Conservation (phyloP, 2,113 vertebrate genomes). For the Thamnophis sirtalis region DNA sequence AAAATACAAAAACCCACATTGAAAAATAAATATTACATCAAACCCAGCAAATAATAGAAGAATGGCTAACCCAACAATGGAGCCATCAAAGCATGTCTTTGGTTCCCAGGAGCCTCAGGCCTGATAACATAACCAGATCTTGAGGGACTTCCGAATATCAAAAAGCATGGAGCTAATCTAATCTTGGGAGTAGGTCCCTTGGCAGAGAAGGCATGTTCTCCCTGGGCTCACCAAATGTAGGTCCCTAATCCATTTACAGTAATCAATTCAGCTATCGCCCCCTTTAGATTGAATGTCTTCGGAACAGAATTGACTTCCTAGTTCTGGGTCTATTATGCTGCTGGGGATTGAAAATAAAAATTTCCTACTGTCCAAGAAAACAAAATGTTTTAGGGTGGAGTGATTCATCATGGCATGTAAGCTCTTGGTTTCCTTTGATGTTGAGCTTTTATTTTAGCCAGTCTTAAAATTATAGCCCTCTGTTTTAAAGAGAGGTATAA, state of each 20-base stretch:
- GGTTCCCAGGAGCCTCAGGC: neutral
- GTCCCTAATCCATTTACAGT: neutral
- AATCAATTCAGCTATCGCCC: neutral
- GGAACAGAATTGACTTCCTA: neutral
- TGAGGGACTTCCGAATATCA: neutral
- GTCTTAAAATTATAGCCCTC: conserved; percentile 8
- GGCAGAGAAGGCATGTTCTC: neutral
- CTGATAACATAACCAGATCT: neutral
- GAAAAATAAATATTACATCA: neutral
- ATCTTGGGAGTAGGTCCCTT: neutral
- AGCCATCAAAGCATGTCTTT: neutral
- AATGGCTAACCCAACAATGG: neutral
- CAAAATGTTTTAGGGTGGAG: neutral
- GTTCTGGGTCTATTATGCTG: neutral
- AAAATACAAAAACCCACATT: neutral
- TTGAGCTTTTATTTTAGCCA: conserved; percentile 8
- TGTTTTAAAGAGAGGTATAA: neutral
- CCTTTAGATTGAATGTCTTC: neutral
- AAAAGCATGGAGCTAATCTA: neutral
- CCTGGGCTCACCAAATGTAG: neutral
- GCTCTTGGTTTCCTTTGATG: conserved; percentile 6
- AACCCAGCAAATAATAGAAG: neutral
- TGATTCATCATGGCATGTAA: neutral
- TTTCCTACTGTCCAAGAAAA: neutral
- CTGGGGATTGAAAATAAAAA: neutral